Percentiles rank a stretch among this genome's conserved stretches.
Evolutionary conservation across 2,888 invertebrate species (phyloP).

Genomic region (Ectemnius cavifrons): DNA sequence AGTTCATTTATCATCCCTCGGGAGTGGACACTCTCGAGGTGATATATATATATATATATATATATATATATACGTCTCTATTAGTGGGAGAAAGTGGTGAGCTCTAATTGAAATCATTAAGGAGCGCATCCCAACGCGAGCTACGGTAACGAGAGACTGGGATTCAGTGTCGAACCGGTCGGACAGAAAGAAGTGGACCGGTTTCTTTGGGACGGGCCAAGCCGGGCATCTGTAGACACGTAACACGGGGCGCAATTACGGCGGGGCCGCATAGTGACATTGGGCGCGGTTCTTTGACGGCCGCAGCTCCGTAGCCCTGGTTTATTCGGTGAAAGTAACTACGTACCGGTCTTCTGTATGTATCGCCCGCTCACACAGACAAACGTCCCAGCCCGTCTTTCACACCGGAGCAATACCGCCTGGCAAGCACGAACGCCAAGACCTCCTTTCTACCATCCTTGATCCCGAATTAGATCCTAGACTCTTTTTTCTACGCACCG

Average conservation of each 20-base stretch:
- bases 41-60: no score
- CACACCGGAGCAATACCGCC: background rate
- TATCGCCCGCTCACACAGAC: no score
- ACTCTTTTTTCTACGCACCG: background rate
- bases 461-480: constrained; percentile 16
- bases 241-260: constrained; percentile 61
- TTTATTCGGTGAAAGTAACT: constrained; percentile 64
- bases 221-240: constrained; percentile 33
- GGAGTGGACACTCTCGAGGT: no score
- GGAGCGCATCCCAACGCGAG: no score
- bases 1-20: no score
- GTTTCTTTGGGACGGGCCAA: constrained; percentile 29
- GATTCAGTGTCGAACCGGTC: constrained; percentile 28
- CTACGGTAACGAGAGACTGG: no score
- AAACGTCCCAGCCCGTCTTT: background rate
- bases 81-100: no score
- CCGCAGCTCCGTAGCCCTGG: constrained; percentile 53
- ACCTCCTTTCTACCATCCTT: background rate
- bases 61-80: no score
- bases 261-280: constrained; percentile 62
- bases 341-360: constrained; percentile 56
- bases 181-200: constrained; percentile 50
- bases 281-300: constrained; percentile 64
- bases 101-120: constrained; percentile 17
- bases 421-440: background rate